Evolutionary conservation across 2,797 vertebrate species (phyloP).

Genomic region (Helarctos malayanus): DNA sequence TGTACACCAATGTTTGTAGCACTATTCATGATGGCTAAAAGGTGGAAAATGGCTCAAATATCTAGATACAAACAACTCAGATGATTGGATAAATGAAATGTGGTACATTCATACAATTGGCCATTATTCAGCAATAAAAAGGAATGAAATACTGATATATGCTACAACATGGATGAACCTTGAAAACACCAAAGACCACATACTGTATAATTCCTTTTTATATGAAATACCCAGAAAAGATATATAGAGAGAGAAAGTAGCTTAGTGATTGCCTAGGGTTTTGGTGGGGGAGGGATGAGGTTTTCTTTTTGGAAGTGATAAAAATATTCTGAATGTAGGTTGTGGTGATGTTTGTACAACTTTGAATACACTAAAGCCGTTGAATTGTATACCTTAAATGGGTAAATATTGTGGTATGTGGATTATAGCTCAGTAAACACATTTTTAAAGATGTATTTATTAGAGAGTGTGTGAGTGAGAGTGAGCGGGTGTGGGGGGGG

Average conservation of each 20-base stretch:
- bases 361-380: neutral
- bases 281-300: neutral
- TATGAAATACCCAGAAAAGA: neutral
- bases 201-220: neutral
- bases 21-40: neutral
- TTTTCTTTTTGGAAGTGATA: neutral
- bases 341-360: neutral
- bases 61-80: neutral
- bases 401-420: neutral
- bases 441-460: neutral
- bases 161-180: neutral
- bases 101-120: neutral
- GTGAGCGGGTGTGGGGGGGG: too few species aligned
- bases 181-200: neutral
- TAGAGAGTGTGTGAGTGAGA: too few species aligned
- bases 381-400: neutral
- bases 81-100: neutral
- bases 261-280: neutral
- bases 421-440: neutral
- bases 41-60: neutral
- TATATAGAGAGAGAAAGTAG: neutral
- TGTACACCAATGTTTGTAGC: neutral
- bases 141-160: neutral
- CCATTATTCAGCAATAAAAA: neutral
- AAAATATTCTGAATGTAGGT: constrained; percentile 7